These are phyloP conservation scores for Pseudomyrmex dendroicus DNA, from an alignment of 1,140 invertebrate species.

Conservation along the genomic window DNA sequence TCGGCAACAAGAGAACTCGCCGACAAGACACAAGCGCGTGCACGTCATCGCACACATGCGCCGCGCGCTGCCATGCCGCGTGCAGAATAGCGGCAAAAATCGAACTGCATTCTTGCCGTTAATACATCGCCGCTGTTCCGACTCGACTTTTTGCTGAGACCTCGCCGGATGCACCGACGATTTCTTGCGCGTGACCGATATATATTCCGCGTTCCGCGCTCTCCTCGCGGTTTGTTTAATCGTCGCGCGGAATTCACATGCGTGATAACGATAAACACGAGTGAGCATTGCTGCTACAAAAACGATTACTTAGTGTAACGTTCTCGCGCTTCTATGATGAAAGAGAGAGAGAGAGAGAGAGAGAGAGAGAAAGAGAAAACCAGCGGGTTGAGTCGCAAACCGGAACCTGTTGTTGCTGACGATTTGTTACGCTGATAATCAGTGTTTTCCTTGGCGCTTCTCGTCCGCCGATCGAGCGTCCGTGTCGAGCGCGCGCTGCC, in stretches of 20 bases:
- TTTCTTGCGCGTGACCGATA: slow-evolving; percentile 41
- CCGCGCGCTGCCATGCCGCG: not conserved
- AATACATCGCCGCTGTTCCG: slow-evolving; percentile 66
- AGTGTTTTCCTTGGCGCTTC: slow-evolving; percentile 25
- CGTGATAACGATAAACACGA: slow-evolving; percentile 27
- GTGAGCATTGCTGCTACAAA: not conserved
- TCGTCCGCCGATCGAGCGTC: not conserved
- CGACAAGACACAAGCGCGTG: not conserved
- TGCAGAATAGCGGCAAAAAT: slow-evolving; percentile 65
- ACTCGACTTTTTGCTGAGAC: slow-evolving; percentile 61
- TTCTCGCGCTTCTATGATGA: no score
- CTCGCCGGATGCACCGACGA: slow-evolving; percentile 40
- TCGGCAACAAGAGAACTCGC: slow-evolving; percentile 49
- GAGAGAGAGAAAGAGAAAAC: slow-evolving; percentile 26
- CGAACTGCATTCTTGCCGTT: slow-evolving; percentile 71
- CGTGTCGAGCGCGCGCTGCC: not conserved
- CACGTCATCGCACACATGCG: slow-evolving; percentile 29
- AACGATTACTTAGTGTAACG: not conserved
- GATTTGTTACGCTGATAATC: slow-evolving; percentile 68
- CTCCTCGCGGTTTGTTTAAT: slow-evolving; percentile 58
- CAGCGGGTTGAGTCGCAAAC: slow-evolving; percentile 53
- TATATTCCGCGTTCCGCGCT: slow-evolving; percentile 24
- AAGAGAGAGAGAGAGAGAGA: no score
- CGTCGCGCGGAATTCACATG: slow-evolving; percentile 63
- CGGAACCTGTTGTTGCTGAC: slow-evolving; percentile 29